Conservation (phyloP, 2,113 vertebrate genomes). For the Psilopogon haemacephalus region DNA sequence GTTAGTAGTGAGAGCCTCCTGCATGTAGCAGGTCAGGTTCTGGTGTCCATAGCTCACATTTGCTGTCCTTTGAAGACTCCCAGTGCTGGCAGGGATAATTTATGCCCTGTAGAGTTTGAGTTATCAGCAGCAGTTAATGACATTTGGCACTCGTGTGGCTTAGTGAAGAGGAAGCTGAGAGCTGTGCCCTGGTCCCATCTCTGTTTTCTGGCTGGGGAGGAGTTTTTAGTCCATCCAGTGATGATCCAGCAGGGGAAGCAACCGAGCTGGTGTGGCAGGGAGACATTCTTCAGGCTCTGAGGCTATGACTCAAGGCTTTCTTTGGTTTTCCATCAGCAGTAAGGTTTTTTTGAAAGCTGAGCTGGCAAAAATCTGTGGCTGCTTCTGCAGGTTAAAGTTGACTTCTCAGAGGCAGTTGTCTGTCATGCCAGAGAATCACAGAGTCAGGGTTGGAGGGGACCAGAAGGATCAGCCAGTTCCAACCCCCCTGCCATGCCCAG, state of each 20-base stretch:
- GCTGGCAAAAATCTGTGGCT: not conserved
- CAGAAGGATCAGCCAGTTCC: no score
- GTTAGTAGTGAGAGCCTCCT: not conserved
- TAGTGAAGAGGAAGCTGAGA: not conserved
- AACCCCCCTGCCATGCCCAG: no score
- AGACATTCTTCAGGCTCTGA: not conserved
- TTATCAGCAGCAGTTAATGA: not conserved
- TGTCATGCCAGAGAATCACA: not conserved
- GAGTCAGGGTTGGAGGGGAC: no score
- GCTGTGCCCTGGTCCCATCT: not conserved
- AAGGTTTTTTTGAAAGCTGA: not conserved
- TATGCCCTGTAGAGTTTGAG: not conserved
- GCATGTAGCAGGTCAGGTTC: fast-evolving
- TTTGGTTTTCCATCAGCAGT: not conserved
- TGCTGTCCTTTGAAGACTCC: fast-evolving
- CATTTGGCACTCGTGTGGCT: not conserved
- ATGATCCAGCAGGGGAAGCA: not conserved
- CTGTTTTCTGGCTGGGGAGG: not conserved
- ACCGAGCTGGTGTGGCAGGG: not conserved
- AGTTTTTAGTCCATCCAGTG: not conserved
- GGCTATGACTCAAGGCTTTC: not conserved
- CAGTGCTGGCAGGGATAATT: not conserved
- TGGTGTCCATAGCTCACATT: fast-evolving
- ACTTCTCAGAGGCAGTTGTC: not conserved
- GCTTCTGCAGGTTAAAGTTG: not conserved